Percentiles rank a stretch among this genome's conserved stretches.
phyloP scores from a whole-genome alignment of 2,888 invertebrate species.

The Ganaspis brasiliensis region DNA sequence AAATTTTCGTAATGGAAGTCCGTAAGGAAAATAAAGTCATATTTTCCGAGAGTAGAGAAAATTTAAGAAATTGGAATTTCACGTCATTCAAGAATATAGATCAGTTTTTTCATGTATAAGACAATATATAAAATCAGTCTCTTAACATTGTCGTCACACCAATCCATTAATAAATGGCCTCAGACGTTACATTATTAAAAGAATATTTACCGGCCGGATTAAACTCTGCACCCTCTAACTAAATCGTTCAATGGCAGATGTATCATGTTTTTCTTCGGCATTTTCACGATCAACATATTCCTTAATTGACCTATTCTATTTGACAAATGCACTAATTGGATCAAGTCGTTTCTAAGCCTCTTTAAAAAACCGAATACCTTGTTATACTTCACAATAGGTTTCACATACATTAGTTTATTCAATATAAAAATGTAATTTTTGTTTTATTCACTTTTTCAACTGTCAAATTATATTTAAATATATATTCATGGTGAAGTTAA shows the following conservation, averaged over 20 bases:
- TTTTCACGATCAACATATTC: constrained; percentile 9
- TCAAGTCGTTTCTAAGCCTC: background rate
- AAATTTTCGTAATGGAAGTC: background rate
- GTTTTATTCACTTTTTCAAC: no score
- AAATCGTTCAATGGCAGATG: constrained; percentile 11
- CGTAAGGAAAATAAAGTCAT: background rate
- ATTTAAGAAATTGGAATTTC: background rate
- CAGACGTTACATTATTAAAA: constrained; percentile 13
- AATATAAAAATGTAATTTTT: no score
- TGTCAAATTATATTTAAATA: no score
- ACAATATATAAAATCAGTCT: constrained; percentile 17
- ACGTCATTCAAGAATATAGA: background rate
- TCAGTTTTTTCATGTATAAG: background rate
- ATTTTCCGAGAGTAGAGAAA: background rate
- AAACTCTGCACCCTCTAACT: background rate
- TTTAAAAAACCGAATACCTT: no score
- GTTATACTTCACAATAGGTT: background rate
- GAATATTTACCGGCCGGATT: constrained; percentile 15
- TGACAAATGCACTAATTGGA: constrained; percentile 7
- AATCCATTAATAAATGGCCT: constrained; percentile 26
- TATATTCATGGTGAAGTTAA: no score
- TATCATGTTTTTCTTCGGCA: constrained; percentile 24
- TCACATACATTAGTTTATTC: no score
- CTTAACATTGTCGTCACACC: constrained; percentile 17
- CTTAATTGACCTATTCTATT: background rate